phyloP scores from a whole-genome alignment of 2,888 invertebrate genomes.

The Eupithecia subfuscata region DNA sequence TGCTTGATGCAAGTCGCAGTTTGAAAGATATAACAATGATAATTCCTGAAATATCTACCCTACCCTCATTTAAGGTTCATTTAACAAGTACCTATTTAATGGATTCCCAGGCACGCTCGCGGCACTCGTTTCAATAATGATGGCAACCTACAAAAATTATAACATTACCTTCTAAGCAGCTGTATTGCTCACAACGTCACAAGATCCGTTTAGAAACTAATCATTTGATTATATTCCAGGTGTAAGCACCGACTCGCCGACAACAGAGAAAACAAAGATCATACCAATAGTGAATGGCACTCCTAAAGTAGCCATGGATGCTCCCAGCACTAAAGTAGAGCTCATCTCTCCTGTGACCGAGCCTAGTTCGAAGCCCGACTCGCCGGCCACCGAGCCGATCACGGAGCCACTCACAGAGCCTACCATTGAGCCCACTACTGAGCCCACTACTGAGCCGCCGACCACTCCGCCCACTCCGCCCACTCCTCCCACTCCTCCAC shows the following conservation, averaged over 20 bases:
- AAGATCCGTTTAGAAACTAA: background rate
- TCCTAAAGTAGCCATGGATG: background rate
- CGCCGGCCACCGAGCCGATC: background rate
- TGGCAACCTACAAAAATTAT: background rate
- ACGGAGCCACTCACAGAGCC: slow-evolving; percentile 9
- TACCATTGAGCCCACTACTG: background rate
- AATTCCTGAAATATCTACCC: slow-evolving; percentile 34
- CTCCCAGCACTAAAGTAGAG: background rate
- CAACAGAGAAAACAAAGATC: background rate
- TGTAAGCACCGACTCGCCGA: background rate
- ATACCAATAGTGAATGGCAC: background rate
- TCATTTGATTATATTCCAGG: background rate
- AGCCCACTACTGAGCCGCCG: slow-evolving; percentile 47
- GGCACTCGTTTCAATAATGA: background rate
- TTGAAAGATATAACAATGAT: slow-evolving; percentile 9
- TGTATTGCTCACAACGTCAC: background rate
- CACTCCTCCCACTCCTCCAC: slow-evolving; percentile 66
- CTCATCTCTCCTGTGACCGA: background rate
- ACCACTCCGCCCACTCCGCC: slow-evolving; percentile 70
- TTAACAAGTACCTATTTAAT: background rate
- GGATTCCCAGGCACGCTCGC: background rate
- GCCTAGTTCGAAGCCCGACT: background rate
- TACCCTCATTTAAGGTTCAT: slow-evolving; percentile 33
- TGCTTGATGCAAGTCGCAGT: slow-evolving; percentile 11
- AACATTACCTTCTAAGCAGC: background rate